A percentile compares a stretch with the other conserved stretches of the same genome.
Evolutionary conservation across 2,113 vertebrate species (phyloP).

Genomic region (Lagenorhynchus albirostris): DNA sequence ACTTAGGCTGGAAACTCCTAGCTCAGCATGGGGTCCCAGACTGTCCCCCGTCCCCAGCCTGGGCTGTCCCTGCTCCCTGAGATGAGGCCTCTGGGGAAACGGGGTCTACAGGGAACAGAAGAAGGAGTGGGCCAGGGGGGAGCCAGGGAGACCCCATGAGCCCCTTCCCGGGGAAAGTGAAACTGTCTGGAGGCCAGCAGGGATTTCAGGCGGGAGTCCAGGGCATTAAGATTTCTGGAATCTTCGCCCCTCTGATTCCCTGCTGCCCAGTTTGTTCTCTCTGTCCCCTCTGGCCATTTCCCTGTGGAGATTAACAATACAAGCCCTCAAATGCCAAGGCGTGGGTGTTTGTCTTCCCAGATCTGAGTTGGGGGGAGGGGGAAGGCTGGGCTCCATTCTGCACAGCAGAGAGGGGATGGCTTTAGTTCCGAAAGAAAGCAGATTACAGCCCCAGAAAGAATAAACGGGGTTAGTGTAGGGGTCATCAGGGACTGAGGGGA

Average conservation of each 20-base stretch:
- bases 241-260: not conserved
- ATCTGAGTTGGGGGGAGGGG: not conserved
- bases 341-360: not conserved
- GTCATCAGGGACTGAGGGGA: not conserved
- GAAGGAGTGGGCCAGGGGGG: rapidly evolving
- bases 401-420: not conserved
- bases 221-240: not conserved
- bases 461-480: not conserved
- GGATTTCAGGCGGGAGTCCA: not conserved
- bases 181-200: not conserved
- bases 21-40: not conserved
- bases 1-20: not conserved
- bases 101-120: not conserved
- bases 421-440: not conserved
- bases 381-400: not conserved
- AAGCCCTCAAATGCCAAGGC: not conserved
- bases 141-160: not conserved
- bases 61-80: not conserved
- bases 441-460: not conserved
- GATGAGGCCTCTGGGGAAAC: not conserved
- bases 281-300: not conserved
- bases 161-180: not conserved
- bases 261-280: not conserved
- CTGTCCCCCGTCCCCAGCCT: no score
- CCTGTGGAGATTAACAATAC: not conserved